phyloP scores from a whole-genome alignment of 2,113 vertebrate species.

The Siphamia tubifer region DNA sequence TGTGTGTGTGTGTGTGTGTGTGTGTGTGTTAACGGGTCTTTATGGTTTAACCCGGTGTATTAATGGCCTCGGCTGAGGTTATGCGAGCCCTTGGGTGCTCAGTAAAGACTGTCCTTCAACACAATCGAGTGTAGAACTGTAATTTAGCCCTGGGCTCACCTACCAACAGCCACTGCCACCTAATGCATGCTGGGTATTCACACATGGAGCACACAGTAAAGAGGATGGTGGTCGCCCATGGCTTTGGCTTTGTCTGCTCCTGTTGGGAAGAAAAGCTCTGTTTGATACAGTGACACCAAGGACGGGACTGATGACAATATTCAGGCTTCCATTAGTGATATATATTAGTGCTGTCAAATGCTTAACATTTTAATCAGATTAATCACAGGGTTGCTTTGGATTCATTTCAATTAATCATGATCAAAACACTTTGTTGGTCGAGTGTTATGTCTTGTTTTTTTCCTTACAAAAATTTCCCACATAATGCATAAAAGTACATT shows the following conservation, averaged over 20 bases:
- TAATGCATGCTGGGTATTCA: constrained; percentile 84
- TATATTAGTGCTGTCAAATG: too few species aligned
- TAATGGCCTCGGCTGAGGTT: constrained; percentile 76
- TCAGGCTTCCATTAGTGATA: too few species aligned
- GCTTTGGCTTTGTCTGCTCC: constrained; percentile 29
- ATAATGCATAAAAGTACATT: too few species aligned
- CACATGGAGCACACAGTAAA: constrained; percentile 60
- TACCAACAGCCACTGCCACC: constrained; percentile 80
- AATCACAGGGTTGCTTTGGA: too few species aligned
- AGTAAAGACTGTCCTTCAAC: constrained; percentile 81
- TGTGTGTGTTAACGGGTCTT: constrained; percentile 19
- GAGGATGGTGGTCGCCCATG: background rate
- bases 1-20: background rate
- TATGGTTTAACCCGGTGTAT: constrained; percentile 65
- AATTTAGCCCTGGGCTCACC: constrained; percentile 78
- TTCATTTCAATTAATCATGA: too few species aligned
- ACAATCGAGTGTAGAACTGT: constrained; percentile 71
- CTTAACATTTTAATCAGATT: too few species aligned
- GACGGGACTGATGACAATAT: too few species aligned
- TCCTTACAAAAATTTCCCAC: too few species aligned
- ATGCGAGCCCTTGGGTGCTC: constrained; percentile 71
- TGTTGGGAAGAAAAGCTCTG: too few species aligned
- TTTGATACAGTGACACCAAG: too few species aligned
- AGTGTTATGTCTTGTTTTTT: too few species aligned
- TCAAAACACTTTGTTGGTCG: too few species aligned